Conservation (phyloP, 1,140 invertebrate genomes). For the Callitettix versicolor region DNA sequence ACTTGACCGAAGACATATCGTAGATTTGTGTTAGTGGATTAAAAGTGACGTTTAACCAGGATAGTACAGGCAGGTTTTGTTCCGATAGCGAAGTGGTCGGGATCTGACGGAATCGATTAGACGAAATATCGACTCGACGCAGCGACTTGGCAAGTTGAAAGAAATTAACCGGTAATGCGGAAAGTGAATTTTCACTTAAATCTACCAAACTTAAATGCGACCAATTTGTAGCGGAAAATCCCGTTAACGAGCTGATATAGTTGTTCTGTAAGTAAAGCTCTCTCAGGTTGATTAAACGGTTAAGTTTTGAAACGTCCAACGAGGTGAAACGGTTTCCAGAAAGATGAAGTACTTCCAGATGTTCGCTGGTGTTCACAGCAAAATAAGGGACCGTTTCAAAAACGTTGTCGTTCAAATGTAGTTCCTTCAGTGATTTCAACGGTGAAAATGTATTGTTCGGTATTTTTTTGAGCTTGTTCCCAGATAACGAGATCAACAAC, state of each 20-base stretch:
- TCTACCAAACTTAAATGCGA: constrained; percentile 59
- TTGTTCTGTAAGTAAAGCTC: constrained; percentile 66
- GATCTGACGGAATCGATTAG: constrained; percentile 70
- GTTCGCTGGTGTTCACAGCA: constrained; percentile 58
- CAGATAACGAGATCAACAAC: constrained; percentile 54
- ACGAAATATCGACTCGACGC: constrained; percentile 63
- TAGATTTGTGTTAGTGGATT: constrained; percentile 67
- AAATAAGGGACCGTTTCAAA: constrained; percentile 65
- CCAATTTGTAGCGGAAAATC: constrained; percentile 63
- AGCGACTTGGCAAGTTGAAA: constrained; percentile 54
- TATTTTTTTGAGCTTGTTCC: constrained; percentile 52
- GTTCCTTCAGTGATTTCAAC: constrained; percentile 58
- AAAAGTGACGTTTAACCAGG: constrained; percentile 65
- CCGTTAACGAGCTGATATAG: constrained; percentile 57
- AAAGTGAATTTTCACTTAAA: constrained; percentile 59
- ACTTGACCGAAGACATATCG: constrained; percentile 41
- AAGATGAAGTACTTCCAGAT: constrained; percentile 48
- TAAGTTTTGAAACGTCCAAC: constrained; percentile 65
- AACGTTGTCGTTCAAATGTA: constrained; percentile 59
- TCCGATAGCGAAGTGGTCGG: constrained; percentile 68
- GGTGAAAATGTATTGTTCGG: constrained; percentile 55
- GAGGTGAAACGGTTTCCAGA: constrained; percentile 57
- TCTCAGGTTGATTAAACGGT: constrained; percentile 56
- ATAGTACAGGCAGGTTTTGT: constrained; percentile 55
- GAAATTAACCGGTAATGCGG: constrained; percentile 71